Conservation (phyloP, 2,888 invertebrate genomes). For the Lottia gigantea region DNA sequence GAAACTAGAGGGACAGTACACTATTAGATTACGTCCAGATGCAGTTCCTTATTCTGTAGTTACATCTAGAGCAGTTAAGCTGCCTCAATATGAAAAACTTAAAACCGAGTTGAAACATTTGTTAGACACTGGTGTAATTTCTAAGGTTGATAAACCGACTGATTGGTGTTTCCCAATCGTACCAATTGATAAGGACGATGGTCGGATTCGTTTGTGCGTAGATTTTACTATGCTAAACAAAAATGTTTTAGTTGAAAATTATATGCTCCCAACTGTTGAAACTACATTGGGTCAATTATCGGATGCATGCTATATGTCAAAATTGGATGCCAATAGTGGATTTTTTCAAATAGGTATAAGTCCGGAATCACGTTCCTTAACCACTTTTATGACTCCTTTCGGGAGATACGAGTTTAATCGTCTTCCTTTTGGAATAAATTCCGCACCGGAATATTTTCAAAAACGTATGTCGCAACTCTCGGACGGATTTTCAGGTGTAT, state of each 20-base stretch:
- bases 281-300: slow-evolving; percentile 21
- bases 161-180: background rate
- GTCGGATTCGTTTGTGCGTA: background rate
- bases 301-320: slow-evolving; percentile 22
- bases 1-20: background rate
- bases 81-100: slow-evolving; percentile 4
- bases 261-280: slow-evolving; percentile 15
- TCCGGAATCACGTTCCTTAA: slow-evolving; percentile 23
- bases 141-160: background rate
- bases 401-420: slow-evolving; percentile 34
- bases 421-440: slow-evolving; percentile 46
- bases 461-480: slow-evolving; percentile 57
- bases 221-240: background rate
- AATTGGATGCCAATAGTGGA: slow-evolving; percentile 26
- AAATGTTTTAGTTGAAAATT: background rate
- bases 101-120: background rate
- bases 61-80: background rate
- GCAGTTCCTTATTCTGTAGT: slow-evolving; percentile 1
- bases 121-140: background rate
- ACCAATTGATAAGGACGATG: background rate
- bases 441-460: slow-evolving; percentile 68
- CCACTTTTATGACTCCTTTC: slow-evolving; percentile 40
- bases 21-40: background rate
- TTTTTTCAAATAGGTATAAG: slow-evolving; percentile 23
- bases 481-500: slow-evolving; percentile 23